phyloP scores from a whole-genome alignment of 2,888 invertebrate species.

The Dryadula phaetusa region DNA sequence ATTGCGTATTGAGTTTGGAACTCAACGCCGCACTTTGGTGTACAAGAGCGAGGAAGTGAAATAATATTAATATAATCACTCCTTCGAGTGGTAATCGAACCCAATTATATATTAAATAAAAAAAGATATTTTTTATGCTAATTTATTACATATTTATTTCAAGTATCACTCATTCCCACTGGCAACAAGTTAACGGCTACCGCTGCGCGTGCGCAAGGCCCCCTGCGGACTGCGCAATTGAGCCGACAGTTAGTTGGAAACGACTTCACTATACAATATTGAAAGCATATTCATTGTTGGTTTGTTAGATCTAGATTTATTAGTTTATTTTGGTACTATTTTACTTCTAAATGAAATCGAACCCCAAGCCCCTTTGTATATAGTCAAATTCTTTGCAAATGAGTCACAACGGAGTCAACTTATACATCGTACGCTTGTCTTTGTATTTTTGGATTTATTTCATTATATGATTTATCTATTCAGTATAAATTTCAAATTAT shows the following conservation, averaged over 20 bases:
- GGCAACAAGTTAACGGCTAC: slow-evolving; percentile 29
- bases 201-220: slow-evolving; percentile 27
- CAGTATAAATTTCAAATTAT: no score
- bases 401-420: no score
- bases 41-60: no score
- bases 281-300: not conserved
- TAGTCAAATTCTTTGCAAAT: not conserved
- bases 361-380: not conserved
- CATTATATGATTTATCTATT: no score
- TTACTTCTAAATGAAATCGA: not conserved
- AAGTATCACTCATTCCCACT: slow-evolving; percentile 16
- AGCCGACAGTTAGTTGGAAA: slow-evolving; percentile 15
- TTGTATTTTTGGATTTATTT: no score
- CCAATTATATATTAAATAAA: no score
- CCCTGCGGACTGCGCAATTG: slow-evolving; percentile 19
- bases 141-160: slow-evolving; percentile 1
- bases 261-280: slow-evolving; percentile 17
- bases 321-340: not conserved
- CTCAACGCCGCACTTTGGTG: no score
- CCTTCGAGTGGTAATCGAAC: no score
- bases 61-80: no score
- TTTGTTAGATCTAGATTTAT: not conserved
- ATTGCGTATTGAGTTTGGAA: no score
- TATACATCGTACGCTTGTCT: no score
- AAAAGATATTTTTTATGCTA: not conserved